Conservation (phyloP, 2,797 vertebrate species). For the Neoniphon sammara region DNA sequence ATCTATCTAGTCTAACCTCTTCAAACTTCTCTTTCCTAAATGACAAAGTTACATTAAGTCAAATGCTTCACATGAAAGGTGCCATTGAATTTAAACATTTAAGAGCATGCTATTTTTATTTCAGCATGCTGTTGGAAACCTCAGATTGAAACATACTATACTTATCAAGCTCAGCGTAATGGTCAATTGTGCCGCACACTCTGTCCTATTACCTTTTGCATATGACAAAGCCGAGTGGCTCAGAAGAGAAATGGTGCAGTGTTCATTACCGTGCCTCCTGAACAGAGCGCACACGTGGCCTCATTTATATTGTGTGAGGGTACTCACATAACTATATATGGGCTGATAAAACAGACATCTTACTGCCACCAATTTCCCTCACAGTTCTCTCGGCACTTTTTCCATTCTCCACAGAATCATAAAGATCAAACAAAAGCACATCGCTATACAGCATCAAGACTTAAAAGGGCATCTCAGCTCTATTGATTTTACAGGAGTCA, state of each 20-base stretch:
- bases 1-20: neutral
- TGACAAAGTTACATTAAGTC: too few relatives aligned
- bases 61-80: too few relatives aligned
- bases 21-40: too few relatives aligned
- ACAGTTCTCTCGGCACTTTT: slow-evolving; percentile 33
- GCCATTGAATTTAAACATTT: too few relatives aligned
- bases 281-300: slow-evolving; percentile 62
- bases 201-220: slow-evolving; percentile 64
- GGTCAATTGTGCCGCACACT: slow-evolving; percentile 42
- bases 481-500: slow-evolving; percentile 82
- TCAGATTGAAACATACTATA: neutral
- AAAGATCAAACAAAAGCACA: slow-evolving; percentile 77
- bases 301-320: slow-evolving; percentile 66
- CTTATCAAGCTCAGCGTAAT: slow-evolving; percentile 23
- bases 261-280: slow-evolving; percentile 72
- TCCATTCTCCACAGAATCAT: slow-evolving; percentile 60
- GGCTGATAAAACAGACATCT: slow-evolving; percentile 59
- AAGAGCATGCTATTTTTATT: too few relatives aligned
- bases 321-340: slow-evolving; percentile 50
- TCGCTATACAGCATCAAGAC: slow-evolving; percentile 67
- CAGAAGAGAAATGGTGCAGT: slow-evolving; percentile 66
- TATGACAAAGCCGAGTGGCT: slow-evolving; percentile 66
- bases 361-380: slow-evolving; percentile 56
- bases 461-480: slow-evolving; percentile 81
- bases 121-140: slow-evolving; percentile 4